These are phyloP conservation scores for Helobdella robusta DNA, from an alignment of 2,888 invertebrate genomes.

Conservation along the genomic window DNA sequence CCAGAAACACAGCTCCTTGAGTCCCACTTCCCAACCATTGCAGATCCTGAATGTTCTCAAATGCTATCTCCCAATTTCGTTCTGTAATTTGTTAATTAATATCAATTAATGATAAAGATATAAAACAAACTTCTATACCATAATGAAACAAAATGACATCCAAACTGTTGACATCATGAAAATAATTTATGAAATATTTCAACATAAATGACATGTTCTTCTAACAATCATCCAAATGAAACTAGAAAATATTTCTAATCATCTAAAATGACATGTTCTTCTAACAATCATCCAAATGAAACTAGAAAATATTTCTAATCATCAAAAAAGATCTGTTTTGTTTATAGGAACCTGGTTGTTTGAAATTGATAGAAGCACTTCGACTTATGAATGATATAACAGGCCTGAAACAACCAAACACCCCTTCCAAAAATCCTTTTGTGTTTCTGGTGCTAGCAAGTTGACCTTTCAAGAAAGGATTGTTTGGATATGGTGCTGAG, in stretches of 20 bases:
- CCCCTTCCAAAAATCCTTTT: conserved; percentile 54
- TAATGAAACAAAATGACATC: no score
- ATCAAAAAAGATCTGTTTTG: no score
- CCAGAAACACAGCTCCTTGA: conserved; percentile 88
- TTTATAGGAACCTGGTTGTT: no score
- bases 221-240: no score
- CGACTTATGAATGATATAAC: conserved; percentile 75
- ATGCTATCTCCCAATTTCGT: conserved; percentile 84
- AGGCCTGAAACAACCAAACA: conserved; percentile 77
- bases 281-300: no score
- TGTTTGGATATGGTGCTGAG: conserved; percentile 41
- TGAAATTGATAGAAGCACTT: conserved; percentile 35
- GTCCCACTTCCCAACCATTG: conserved; percentile 89
- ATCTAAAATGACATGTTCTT: no score
- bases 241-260: no score
- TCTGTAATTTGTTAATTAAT: conserved; percentile 51
- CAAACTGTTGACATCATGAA: no score
- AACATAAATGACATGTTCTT: no score
- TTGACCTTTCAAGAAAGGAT: conserved; percentile 41
- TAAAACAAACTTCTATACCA: background rate
- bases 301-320: no score
- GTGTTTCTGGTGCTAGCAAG: conserved; percentile 33
- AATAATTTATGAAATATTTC: no score
- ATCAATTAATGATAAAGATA: background rate
- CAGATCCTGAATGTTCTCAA: conserved; percentile 76